Evolutionary conservation across 2,888 invertebrate species (phyloP).

Genomic region (Napeogenes inachia): DNA sequence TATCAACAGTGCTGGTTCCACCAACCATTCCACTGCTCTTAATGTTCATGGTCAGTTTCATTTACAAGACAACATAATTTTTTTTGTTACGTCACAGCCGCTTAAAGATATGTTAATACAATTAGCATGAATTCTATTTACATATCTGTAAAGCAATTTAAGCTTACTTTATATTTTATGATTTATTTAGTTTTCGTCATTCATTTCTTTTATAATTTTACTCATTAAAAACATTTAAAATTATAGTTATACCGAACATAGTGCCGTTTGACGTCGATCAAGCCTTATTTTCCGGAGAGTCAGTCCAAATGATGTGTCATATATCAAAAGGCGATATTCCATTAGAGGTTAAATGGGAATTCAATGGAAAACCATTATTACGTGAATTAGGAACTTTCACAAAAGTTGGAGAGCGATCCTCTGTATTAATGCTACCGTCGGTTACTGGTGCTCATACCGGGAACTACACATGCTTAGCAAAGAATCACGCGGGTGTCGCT

Average conservation of each 20-base stretch:
- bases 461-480: conserved; percentile 77
- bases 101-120: conserved; percentile 51
- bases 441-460: conserved; percentile 74
- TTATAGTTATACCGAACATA: conserved; percentile 76
- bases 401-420: conserved; percentile 66
- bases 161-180: conserved; percentile 45
- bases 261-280: conserved; percentile 80
- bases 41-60: conserved; percentile 76
- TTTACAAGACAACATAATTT: conserved; percentile 32
- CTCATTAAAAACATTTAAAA: conserved; percentile 6
- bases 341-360: conserved; percentile 78
- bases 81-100: conserved; percentile 41
- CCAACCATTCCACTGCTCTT: conserved; percentile 80
- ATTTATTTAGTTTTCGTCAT: conserved; percentile 37
- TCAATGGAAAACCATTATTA: conserved; percentile 71
- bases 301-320: conserved; percentile 80
- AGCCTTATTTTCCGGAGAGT: conserved; percentile 79
- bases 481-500: conserved; percentile 72
- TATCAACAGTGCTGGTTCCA: conserved; percentile 82
- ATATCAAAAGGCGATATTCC: conserved; percentile 82
- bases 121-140: conserved; percentile 62
- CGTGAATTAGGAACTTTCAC: conserved; percentile 70
- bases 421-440: conserved; percentile 70
- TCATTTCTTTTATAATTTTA: conserved; percentile 22
- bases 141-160: conserved; percentile 48